Evolutionary conservation across 2,113 vertebrate species (phyloP).

Genomic region (Verasper variegatus): DNA sequence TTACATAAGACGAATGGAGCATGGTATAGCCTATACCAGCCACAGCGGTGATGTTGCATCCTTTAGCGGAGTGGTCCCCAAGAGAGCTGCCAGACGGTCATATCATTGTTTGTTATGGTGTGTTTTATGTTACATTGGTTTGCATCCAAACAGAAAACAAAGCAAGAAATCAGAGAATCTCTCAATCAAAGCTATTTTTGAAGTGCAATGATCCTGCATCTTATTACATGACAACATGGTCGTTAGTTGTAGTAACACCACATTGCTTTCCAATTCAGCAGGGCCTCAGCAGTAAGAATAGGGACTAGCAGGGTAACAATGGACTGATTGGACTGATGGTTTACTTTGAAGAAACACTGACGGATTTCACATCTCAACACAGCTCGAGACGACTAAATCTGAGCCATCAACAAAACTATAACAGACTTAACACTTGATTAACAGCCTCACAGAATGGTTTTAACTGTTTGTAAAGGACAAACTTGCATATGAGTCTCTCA

Average conservation of each 20-base stretch:
- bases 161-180: not conserved
- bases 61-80: not conserved
- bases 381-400: not conserved
- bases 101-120: not conserved
- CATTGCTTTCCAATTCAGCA: not conserved
- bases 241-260: not conserved
- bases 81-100: not conserved
- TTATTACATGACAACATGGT: not conserved
- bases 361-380: too few relatives aligned
- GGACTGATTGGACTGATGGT: not conserved
- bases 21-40: not conserved
- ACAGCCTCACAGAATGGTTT: not conserved
- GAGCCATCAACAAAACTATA: not conserved
- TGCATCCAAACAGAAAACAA: not conserved
- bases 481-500: too few relatives aligned
- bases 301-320: not conserved
- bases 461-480: not conserved
- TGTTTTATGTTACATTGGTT: not conserved
- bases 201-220: not conserved
- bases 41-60: not conserved
- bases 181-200: not conserved
- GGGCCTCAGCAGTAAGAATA: not conserved
- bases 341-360: too few relatives aligned
- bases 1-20: not conserved
- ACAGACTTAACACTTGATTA: not conserved